A percentile compares a stretch with the other conserved stretches of the same genome.
These are phyloP conservation scores for Gastrophysa polygoni DNA, from an alignment of 2,888 invertebrate species.

Conservation along the genomic window DNA sequence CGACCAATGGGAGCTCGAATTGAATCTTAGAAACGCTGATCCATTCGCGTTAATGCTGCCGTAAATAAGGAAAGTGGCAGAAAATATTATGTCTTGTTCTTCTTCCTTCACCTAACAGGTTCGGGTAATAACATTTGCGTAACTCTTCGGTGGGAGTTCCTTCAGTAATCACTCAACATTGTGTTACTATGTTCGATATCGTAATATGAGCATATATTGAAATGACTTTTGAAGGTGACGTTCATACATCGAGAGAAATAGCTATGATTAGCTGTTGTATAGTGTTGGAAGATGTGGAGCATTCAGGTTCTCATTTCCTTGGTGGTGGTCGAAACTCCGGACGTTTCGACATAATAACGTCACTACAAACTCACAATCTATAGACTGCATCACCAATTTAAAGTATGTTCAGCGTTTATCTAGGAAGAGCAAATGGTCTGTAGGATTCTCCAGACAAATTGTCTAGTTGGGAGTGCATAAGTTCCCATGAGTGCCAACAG, in stretches of 20 bases:
- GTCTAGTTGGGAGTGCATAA: neutral
- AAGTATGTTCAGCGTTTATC: neutral
- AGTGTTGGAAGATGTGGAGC: too few relatives aligned
- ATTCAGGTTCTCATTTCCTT: too few relatives aligned
- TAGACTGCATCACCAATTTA: neutral
- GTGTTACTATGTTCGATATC: neutral
- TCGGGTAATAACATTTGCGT: neutral
- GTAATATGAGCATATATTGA: neutral
- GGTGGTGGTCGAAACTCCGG: too few relatives aligned
- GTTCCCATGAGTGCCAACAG: neutral
- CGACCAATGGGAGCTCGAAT: constrained; percentile 22
- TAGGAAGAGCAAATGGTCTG: neutral
- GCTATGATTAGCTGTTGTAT: neutral
- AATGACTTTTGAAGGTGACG: neutral
- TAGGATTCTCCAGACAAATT: neutral
- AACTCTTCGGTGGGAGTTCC: neutral
- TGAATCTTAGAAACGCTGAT: neutral
- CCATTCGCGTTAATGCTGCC: constrained; percentile 12
- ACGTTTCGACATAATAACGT: too few relatives aligned
- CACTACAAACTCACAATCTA: too few relatives aligned
- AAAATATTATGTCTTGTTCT: constrained; percentile 14
- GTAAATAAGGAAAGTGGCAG: constrained; percentile 13
- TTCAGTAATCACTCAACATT: neutral
- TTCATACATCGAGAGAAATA: neutral
- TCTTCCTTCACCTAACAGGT: neutral